These are phyloP conservation scores for Euplexia lucipara DNA, from an alignment of 2,888 invertebrate genomes.

Conservation along the genomic window DNA sequence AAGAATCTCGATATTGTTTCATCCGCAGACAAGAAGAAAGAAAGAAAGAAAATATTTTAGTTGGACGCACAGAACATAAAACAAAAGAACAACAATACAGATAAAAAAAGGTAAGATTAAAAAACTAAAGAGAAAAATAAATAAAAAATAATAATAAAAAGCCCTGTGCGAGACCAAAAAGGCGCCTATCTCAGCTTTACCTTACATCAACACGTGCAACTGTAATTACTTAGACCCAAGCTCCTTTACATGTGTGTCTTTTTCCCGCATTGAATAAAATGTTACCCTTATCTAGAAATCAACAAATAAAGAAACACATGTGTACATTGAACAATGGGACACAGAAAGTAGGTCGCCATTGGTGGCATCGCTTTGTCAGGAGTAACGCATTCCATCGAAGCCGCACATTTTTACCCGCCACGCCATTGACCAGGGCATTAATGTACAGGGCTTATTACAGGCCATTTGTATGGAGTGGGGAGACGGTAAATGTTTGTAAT, in stretches of 20 bases:
- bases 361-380: constrained; percentile 48
- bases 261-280: background rate
- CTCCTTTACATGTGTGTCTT: no score
- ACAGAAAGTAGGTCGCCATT: constrained; percentile 32
- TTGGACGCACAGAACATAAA: no score
- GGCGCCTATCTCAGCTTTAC: no score
- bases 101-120: no score
- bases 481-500: constrained; percentile 35
- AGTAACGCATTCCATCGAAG: constrained; percentile 28
- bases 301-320: constrained; percentile 32
- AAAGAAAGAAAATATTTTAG: no score
- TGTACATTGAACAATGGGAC: constrained; percentile 33
- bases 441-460: constrained; percentile 66
- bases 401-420: constrained; percentile 67
- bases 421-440: constrained; percentile 62
- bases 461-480: constrained; percentile 52
- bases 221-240: no score
- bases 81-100: no score
- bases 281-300: constrained; percentile 12
- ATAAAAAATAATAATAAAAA: no score
- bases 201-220: background rate
- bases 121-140: no score
- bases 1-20: no score
- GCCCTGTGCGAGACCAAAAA: no score
- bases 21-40: no score